phyloP scores from a whole-genome alignment of 2,888 invertebrate genomes.

The Pherbina coryleti region DNA sequence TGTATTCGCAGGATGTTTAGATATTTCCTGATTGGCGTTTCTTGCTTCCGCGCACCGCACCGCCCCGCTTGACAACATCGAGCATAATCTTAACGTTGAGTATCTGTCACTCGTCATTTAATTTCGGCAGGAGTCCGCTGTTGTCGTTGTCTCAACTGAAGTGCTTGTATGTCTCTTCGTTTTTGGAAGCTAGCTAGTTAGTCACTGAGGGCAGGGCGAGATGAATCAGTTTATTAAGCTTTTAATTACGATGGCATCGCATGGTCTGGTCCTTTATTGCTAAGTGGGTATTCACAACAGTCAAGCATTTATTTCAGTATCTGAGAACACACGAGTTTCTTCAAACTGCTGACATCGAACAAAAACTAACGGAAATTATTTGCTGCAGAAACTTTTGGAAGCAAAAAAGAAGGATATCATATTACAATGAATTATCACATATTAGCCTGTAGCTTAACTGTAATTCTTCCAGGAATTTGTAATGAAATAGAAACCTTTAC shows the following conservation, averaged over 20 bases:
- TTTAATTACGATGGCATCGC: conserved; percentile 4
- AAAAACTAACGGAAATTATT: no score
- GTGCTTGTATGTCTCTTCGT: no score
- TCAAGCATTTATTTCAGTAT: no score
- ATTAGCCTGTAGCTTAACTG: not conserved
- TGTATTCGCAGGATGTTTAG: conserved; percentile 39
- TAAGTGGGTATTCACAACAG: no score
- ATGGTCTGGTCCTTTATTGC: no score
- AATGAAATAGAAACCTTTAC: not conserved
- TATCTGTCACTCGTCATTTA: conserved; percentile 29
- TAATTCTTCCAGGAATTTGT: not conserved
- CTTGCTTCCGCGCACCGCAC: not conserved
- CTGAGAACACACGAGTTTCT: no score
- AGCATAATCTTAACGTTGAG: not conserved
- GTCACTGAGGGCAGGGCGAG: not conserved
- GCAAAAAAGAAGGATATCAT: no score
- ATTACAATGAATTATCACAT: no score
- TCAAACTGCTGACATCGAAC: no score
- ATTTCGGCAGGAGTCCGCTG: conserved; percentile 27
- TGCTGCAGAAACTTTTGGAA: no score
- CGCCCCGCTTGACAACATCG: no score
- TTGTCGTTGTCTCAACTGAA: not conserved
- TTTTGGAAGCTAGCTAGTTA: not conserved
- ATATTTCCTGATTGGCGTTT: conserved; percentile 40
- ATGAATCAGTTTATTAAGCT: not conserved